Evolutionary conservation across 2,888 invertebrate species (phyloP).

Genomic region (Harpalus rubripes): DNA sequence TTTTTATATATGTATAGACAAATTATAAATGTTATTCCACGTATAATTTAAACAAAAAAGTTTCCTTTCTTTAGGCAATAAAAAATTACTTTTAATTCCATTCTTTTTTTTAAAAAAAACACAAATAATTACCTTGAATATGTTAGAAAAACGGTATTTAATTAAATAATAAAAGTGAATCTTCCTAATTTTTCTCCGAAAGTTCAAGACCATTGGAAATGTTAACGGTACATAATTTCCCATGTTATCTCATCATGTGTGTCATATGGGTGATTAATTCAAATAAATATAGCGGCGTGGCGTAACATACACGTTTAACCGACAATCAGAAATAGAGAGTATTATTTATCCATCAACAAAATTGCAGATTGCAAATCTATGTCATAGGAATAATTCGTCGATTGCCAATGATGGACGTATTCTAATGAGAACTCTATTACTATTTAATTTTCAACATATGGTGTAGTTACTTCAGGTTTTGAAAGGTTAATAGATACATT

Average conservation of each 20-base stretch:
- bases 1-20: neutral
- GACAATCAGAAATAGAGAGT: conserved; percentile 17
- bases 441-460: conserved; percentile 27
- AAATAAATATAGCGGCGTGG: neutral
- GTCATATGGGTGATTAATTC: conserved; percentile 48
- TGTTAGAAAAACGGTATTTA: conserved; percentile 27
- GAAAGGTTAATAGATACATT: conserved; percentile 44
- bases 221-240: conserved; percentile 32
- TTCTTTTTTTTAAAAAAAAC: neutral
- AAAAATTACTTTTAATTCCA: conserved; percentile 24
- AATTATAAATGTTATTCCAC: neutral
- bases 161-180: conserved; percentile 46
- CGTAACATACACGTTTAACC: neutral
- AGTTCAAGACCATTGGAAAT: conserved; percentile 41
- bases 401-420: conserved; percentile 21
- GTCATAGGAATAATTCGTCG: neutral
- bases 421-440: conserved; percentile 30
- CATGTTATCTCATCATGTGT: conserved; percentile 28
- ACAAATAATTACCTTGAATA: conserved; percentile 31
- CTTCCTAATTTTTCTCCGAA: conserved; percentile 24
- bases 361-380: conserved; percentile 19
- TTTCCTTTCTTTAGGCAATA: neutral
- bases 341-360: conserved; percentile 27
- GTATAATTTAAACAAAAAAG: neutral
- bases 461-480: conserved; percentile 3